Conservation (phyloP, 2,797 vertebrate genomes). For the Phrynocephalus vlangalii region DNA sequence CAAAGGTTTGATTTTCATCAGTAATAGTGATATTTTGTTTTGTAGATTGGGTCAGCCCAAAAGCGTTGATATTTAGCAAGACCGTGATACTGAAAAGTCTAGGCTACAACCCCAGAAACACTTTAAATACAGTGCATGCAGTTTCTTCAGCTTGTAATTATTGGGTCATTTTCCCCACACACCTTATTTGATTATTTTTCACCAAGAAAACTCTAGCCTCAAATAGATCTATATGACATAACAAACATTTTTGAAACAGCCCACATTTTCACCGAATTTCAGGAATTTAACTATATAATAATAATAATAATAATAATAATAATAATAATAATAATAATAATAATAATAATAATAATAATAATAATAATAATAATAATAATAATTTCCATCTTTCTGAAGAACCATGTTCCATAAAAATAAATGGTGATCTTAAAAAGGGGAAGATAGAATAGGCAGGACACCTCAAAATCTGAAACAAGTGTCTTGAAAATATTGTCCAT, state of each 20-base stretch:
- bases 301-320: no score
- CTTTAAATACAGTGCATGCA: background rate
- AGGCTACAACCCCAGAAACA: background rate
- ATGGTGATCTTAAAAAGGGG: background rate
- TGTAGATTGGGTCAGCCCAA: no score
- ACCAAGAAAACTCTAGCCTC: background rate
- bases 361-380: no score
- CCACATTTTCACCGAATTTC: background rate
- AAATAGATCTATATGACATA: background rate
- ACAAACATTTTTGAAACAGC: background rate
- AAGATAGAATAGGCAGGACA: background rate
- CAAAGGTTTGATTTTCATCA: no score
- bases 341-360: no score
- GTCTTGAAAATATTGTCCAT: background rate
- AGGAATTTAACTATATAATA: conserved; percentile 5
- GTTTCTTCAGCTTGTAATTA: background rate
- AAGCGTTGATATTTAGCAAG: no score
- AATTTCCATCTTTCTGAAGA: conserved; percentile 19
- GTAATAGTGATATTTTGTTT: no score
- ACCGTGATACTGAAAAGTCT: background rate
- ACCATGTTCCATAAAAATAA: background rate
- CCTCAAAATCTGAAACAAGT: background rate
- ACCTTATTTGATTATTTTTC: background rate
- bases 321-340: no score
- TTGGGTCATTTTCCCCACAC: background rate